These are phyloP conservation scores for Cerceris rybyensis DNA, from an alignment of 2,888 invertebrate species.

Conservation along the genomic window DNA sequence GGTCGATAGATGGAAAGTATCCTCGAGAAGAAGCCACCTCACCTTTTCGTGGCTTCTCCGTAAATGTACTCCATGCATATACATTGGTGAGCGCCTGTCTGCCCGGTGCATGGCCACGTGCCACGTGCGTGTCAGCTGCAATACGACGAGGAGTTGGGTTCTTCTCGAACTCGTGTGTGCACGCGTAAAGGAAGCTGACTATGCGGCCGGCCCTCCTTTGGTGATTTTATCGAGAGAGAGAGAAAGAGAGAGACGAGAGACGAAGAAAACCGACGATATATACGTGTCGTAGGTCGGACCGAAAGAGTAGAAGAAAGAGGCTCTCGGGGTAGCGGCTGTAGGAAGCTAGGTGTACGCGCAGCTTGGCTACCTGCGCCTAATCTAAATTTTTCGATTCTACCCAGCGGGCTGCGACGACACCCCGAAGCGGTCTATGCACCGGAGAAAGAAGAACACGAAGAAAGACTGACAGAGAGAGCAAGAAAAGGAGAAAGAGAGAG, in stretches of 20 bases:
- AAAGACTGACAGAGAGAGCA: background rate
- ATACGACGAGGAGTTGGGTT: slow-evolving; percentile 57
- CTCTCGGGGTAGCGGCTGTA: slow-evolving; percentile 15
- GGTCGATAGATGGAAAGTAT: slow-evolving; percentile 58
- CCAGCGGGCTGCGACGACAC: slow-evolving; percentile 36
- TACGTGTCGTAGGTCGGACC: slow-evolving; percentile 8
- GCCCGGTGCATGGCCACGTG: slow-evolving; percentile 67
- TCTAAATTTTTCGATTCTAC: slow-evolving; percentile 62
- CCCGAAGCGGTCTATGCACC: slow-evolving; percentile 52
- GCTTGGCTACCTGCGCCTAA: slow-evolving; percentile 57
- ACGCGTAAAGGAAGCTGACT: slow-evolving; percentile 57
- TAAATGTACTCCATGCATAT: slow-evolving; percentile 30
- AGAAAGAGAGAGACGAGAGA: slow-evolving; percentile 31
- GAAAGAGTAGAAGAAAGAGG: slow-evolving; percentile 24
- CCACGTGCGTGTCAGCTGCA: slow-evolving; percentile 69
- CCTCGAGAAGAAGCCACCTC: slow-evolving; percentile 47
- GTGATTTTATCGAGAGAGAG: slow-evolving; percentile 55
- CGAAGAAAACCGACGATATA: slow-evolving; percentile 29
- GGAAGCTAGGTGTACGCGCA: slow-evolving; percentile 39
- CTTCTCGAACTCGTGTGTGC: slow-evolving; percentile 53
- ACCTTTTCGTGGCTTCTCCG: slow-evolving; percentile 58
- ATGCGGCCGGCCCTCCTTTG: slow-evolving; percentile 49
- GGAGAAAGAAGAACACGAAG: too few species aligned
- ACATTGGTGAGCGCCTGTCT: slow-evolving; percentile 39
- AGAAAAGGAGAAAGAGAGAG: slow-evolving; percentile 9